Conservation (phyloP, 2,113 vertebrate species). For the Sula dactylatra region DNA sequence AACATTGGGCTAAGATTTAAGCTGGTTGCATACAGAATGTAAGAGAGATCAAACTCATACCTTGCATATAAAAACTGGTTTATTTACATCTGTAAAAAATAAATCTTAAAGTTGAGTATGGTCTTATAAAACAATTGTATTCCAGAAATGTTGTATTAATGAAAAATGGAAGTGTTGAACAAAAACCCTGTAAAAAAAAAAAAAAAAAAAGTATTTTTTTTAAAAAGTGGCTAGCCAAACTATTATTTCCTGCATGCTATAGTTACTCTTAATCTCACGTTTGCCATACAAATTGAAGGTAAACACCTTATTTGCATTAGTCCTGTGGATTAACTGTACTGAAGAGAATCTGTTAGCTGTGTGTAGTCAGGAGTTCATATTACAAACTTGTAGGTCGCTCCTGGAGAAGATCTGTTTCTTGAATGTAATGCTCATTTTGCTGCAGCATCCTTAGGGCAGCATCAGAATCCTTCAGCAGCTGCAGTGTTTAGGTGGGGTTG, state of each 20-base stretch:
- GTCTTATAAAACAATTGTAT: background rate
- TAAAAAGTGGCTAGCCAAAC: background rate
- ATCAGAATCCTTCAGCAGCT: background rate
- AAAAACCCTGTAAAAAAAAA: background rate
- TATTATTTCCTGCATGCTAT: background rate
- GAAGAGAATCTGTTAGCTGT: background rate
- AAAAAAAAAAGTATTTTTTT: background rate
- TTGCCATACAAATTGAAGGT: background rate
- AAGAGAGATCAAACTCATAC: background rate
- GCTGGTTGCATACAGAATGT: background rate
- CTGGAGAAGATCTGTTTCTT: background rate
- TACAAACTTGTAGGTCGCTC: background rate
- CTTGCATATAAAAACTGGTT: background rate
- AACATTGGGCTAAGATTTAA: background rate
- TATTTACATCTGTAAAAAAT: slow-evolving; percentile 49
- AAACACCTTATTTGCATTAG: background rate
- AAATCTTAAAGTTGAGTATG: background rate
- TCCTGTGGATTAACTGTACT: background rate
- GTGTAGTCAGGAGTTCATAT: background rate
- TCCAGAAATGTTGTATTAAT: background rate
- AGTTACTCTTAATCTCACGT: background rate
- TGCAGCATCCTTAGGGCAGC: background rate
- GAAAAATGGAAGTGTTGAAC: background rate
- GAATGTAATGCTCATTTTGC: background rate
- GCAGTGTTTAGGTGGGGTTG: background rate